These are phyloP conservation scores for Microplitis deprimator DNA, from an alignment of 2,888 invertebrate species.

Conservation along the genomic window DNA sequence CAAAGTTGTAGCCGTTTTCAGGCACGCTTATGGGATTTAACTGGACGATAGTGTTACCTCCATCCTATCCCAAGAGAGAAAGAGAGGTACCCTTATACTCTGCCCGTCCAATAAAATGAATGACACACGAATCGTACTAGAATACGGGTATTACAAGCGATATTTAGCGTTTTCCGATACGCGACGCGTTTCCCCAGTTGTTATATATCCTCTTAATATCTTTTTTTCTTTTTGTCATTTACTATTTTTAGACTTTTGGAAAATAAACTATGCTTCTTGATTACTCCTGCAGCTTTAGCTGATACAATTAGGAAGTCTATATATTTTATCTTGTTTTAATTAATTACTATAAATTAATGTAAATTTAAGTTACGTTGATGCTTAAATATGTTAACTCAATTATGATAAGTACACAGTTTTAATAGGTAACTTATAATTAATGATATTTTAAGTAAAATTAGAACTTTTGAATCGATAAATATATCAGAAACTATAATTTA, in stretches of 20 bases:
- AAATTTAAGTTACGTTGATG: not conserved
- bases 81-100: constrained; percentile 22
- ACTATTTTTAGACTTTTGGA: constrained; percentile 21
- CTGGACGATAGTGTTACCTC: constrained; percentile 16
- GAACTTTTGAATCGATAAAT: not conserved
- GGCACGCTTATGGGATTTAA: constrained; percentile 32
- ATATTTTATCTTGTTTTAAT: not conserved
- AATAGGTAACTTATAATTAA: not conserved
- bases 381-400: not conserved
- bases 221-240: constrained; percentile 19
- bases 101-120: constrained; percentile 62
- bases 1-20: constrained; percentile 30
- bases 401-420: too few species aligned
- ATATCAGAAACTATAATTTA: not conserved
- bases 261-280: constrained; percentile 10
- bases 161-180: constrained; percentile 66
- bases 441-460: not conserved
- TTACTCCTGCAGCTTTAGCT: not conserved
- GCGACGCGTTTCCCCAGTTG: constrained; percentile 47
- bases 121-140: constrained; percentile 57
- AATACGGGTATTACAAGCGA: constrained; percentile 53
- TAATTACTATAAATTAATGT: not conserved
- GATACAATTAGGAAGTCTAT: not conserved
- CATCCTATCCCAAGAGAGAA: constrained; percentile 19
- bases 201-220: constrained; percentile 29